Evolutionary conservation across 2,888 invertebrate species (phyloP).

Genomic region (Diabrotica balteata): DNA sequence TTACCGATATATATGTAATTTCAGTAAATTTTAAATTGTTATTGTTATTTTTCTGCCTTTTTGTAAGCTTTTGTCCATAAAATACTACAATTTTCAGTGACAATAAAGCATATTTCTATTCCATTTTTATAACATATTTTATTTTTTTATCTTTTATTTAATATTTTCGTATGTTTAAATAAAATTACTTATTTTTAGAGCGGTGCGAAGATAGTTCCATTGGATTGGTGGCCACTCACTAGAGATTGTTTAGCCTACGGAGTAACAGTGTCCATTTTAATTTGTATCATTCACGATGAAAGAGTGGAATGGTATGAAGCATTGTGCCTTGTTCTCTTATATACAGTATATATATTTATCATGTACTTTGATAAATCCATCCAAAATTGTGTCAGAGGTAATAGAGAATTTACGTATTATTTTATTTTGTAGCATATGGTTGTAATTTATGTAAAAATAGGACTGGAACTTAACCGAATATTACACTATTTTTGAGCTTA

Average conservation of each 20-base stretch:
- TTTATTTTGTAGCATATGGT: neutral
- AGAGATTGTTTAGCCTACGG: slow-evolving; percentile 80
- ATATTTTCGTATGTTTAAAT: too few relatives aligned
- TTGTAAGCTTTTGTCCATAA: too few relatives aligned
- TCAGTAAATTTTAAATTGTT: too few relatives aligned
- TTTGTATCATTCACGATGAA: slow-evolving; percentile 76
- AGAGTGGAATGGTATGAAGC: slow-evolving; percentile 84
- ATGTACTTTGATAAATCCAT: slow-evolving; percentile 77
- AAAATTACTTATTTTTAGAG: slow-evolving; percentile 48
- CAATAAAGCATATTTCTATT: too few relatives aligned
- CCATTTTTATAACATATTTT: too few relatives aligned
- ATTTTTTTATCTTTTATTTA: too few relatives aligned
- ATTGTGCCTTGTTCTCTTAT: slow-evolving; percentile 73
- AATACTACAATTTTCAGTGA: too few relatives aligned
- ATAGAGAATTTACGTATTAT: slow-evolving; percentile 31
- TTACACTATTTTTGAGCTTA: neutral
- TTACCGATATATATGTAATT: too few relatives aligned
- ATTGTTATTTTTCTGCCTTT: too few relatives aligned
- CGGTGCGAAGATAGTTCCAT: slow-evolving; percentile 68
- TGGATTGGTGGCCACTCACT: slow-evolving; percentile 83
- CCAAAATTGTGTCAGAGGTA: slow-evolving; percentile 80
- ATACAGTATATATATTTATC: slow-evolving; percentile 76
- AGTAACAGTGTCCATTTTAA: slow-evolving; percentile 75
- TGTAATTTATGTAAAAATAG: neutral
- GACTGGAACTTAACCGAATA: neutral